Percentiles rank a stretch among this genome's conserved stretches.
Conservation (phyloP, 1,140 invertebrate species). For the Magallana ariakensis region DNA sequence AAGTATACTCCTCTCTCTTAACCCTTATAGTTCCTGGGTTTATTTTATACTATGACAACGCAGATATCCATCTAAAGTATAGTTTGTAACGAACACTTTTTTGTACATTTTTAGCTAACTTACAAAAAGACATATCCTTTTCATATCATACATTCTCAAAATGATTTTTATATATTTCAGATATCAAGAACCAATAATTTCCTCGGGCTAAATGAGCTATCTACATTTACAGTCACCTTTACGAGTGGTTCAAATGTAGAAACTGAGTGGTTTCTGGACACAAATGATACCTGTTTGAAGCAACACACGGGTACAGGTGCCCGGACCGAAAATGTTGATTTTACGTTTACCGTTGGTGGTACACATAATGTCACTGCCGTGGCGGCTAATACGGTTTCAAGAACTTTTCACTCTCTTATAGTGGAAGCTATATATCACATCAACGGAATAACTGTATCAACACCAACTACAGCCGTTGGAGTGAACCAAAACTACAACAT, state of each 20-base stretch:
- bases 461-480: neutral
- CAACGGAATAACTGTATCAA: constrained; percentile 1
- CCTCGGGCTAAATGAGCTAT: neutral
- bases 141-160: too few relatives aligned
- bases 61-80: too few relatives aligned
- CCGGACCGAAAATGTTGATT: neutral
- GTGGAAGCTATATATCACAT: constrained; percentile 3
- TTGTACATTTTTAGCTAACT: too few relatives aligned
- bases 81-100: too few relatives aligned
- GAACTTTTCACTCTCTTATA: constrained; percentile 25
- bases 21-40: too few relatives aligned
- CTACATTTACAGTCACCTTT: neutral
- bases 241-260: constrained; percentile 39
- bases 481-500: constrained; percentile 6
- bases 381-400: constrained; percentile 26
- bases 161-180: neutral
- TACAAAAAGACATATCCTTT: too few relatives aligned
- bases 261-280: constrained; percentile 48
- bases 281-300: constrained; percentile 43
- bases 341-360: constrained; percentile 26
- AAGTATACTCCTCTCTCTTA: too few relatives aligned
- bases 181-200: constrained; percentile 24
- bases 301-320: constrained; percentile 14
- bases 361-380: constrained; percentile 36
- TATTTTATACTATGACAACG: too few relatives aligned